A percentile compares a stretch with the other conserved stretches of the same genome.
Evolutionary conservation across 2,113 vertebrate species (phyloP).

Genomic region (Elanoides forficatus): DNA sequence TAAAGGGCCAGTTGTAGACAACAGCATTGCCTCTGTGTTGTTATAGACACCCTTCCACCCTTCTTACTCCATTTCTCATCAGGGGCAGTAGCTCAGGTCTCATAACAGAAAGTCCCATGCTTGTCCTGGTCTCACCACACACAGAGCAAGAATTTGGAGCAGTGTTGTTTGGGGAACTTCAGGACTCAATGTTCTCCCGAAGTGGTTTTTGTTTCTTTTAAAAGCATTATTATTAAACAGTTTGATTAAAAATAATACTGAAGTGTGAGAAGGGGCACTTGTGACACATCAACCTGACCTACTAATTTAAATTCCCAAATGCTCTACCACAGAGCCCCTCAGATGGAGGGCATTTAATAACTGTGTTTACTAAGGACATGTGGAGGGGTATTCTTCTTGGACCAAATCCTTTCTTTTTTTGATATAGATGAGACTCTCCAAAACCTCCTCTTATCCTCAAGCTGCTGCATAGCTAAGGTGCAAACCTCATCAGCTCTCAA

Average conservation of each 20-base stretch:
- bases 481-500: neutral
- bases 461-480: neutral
- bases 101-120: neutral
- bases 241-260: conserved; percentile 1
- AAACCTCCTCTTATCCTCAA: neutral
- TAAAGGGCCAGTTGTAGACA: neutral
- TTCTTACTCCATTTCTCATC: conserved; percentile 23
- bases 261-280: neutral
- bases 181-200: neutral
- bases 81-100: neutral
- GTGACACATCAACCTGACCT: neutral
- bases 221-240: neutral
- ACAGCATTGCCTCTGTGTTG: neutral
- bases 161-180: neutral
- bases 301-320: neutral
- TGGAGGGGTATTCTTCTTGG: neutral
- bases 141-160: conserved; percentile 25
- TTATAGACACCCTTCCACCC: conserved; percentile 5
- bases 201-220: conserved; percentile 22
- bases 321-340: neutral
- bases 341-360: neutral
- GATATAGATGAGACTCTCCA: neutral
- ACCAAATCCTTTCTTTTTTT: neutral
- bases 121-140: conserved; percentile 21
- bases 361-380: neutral